Base-by-base conservation (phyloP, 2,113 vertebrate species). In the Rhizomys pruinosus region DNA sequence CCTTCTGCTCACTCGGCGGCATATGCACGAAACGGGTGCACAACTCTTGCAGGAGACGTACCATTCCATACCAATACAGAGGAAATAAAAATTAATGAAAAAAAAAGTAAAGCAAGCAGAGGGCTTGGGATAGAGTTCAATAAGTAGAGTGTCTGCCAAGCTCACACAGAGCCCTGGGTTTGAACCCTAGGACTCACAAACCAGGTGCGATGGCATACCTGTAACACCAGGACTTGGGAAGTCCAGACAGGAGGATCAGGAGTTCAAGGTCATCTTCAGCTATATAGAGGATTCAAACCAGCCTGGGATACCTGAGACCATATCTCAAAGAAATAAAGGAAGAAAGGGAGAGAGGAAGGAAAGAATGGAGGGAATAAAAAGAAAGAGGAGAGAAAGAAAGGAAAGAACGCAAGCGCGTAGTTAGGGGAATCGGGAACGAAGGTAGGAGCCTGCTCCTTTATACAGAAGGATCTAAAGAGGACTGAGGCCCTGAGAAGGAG, bases 31-130 rank as follows among this genome's bases (percentile, higher is more conserved):
- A n/a, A n/a, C n/a, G n/a, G n/a, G n/a, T n/a, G n/a, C n/a, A n/a
- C n/a, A n/a, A n/a, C n/a, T n/a, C n/a, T n/a, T n/a, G n/a, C n/a
- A n/a, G n/a, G n/a, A n/a, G n/a, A n/a, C n/a, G n/a, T n/a, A n/a
- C n/a, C n/a, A n/a, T n/a, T n/a, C n/a, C n/a, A n/a, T n/a, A n/a
- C n/a, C n/a, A n/a, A n/a, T n/a, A n/a, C n/a, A n/a, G n/a, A n/a
- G n/a, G 39, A 10, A 73, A 37, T 93, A 66, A 72, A 42, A n/a
- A n/a, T n/a, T n/a, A n/a, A n/a, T n/a, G n/a, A n/a, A n/a, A n/a
- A n/a, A n/a, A n/a, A n/a, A n/a, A n/a, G n/a, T 82, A 25, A 55
- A 94, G 89, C 17, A 63, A 90, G 88, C 90, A 77, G 87, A 73
- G 63, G 87, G 57, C 63, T 29, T 32, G 22, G 11, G 9, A 12